These are phyloP conservation scores for Meiosimyza decipiens DNA, from an alignment of 2,888 invertebrate genomes.

Conservation along the genomic window DNA sequence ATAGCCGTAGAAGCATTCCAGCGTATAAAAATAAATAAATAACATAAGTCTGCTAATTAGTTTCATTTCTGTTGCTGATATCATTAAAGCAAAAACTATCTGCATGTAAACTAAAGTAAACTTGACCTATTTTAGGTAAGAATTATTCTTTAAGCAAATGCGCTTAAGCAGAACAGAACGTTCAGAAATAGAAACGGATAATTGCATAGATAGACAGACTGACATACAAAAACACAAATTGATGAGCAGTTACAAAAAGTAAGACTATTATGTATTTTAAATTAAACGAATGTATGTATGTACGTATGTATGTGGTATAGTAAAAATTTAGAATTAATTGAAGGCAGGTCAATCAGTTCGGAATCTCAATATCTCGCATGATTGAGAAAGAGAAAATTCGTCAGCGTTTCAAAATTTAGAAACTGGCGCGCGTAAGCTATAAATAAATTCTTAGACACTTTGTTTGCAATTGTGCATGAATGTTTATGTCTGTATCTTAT, in stretches of 20 bases:
- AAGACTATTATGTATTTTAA: too few relatives aligned
- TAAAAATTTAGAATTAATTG: neutral
- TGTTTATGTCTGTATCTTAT: too few relatives aligned
- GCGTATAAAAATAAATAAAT: constrained; percentile 22
- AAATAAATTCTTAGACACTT: constrained; percentile 14
- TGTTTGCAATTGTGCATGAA: neutral
- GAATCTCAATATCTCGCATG: neutral
- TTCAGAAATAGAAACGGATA: neutral
- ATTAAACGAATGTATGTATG: too few relatives aligned
- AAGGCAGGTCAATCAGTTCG: constrained; percentile 17
- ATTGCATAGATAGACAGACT: neutral
- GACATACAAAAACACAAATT: neutral
- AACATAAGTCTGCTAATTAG: constrained; percentile 22
- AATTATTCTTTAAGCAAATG: constrained; percentile 34
- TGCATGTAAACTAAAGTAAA: constrained; percentile 41
- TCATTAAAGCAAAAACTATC: constrained; percentile 24
- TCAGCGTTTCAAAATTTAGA: constrained; percentile 2
- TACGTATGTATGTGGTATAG: too few relatives aligned
- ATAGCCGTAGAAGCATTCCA: neutral
- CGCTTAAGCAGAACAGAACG: neutral
- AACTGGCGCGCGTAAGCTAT: neutral
- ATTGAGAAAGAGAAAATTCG: too few relatives aligned
- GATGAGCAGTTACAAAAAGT: neutral
- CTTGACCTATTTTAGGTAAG: constrained; percentile 57
- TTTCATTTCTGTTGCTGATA: constrained; percentile 27